phyloP scores from a whole-genome alignment of 2,113 vertebrate genomes.

The Elgaria multicarinata region DNA sequence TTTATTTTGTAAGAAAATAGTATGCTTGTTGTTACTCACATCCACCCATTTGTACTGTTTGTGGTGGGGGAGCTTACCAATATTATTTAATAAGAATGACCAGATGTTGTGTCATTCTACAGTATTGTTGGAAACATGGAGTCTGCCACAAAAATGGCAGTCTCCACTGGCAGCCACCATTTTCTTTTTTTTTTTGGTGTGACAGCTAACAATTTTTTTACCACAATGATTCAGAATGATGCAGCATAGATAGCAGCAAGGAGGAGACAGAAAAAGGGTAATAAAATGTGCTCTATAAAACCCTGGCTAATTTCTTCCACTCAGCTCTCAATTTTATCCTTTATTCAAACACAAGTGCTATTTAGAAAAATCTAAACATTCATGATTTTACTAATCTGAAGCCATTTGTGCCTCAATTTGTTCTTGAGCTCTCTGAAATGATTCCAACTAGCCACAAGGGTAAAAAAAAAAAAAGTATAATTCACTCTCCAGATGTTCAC shows the following conservation, averaged over 20 bases:
- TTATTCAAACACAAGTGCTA: neutral
- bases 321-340: neutral
- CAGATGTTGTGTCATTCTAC: too few species aligned
- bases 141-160: too few species aligned
- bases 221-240: too few species aligned
- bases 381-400: neutral
- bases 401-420: neutral
- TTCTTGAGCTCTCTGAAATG: neutral
- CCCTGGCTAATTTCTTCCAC: neutral
- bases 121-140: too few species aligned
- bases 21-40: too few species aligned
- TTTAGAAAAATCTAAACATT: neutral
- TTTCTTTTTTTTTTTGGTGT: too few species aligned
- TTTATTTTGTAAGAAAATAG: too few species aligned
- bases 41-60: too few species aligned
- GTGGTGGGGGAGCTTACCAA: too few species aligned
- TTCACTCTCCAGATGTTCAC: neutral
- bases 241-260: neutral
- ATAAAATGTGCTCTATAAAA: neutral
- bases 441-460: neutral
- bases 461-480: neutral
- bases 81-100: too few species aligned
- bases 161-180: too few species aligned
- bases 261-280: neutral
- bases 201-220: too few species aligned